Percentiles rank a stretch among this genome's conserved stretches.
Evolutionary conservation across 1,140 invertebrate genomes (phyloP).

Genomic region (Euwallacea similis): DNA sequence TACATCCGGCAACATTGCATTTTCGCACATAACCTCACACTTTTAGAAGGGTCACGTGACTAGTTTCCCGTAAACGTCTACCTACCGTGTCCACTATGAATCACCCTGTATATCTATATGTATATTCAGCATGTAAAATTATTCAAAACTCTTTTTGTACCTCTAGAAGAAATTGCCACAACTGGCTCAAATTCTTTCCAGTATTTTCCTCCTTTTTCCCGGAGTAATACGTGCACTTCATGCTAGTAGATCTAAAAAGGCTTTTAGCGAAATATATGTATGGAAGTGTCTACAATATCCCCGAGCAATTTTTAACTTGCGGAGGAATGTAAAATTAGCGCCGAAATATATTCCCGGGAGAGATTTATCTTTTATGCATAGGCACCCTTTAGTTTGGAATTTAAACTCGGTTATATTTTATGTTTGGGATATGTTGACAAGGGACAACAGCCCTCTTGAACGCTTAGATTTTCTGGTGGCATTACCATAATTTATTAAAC

Average conservation of each 20-base stretch:
- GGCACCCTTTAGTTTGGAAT: slow-evolving; percentile 8
- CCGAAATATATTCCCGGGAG: slow-evolving; percentile 16
- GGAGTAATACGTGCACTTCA: slow-evolving; percentile 17
- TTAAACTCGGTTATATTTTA: slow-evolving; percentile 15
- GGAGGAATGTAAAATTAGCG: slow-evolving; percentile 17
- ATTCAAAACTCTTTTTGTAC: too few species aligned
- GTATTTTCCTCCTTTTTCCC: slow-evolving; percentile 10
- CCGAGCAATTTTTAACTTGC: slow-evolving; percentile 20
- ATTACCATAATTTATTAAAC: too few species aligned
- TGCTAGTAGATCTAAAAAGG: slow-evolving; percentile 14
- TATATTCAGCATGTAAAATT: too few species aligned
- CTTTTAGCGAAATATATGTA: slow-evolving; percentile 19
- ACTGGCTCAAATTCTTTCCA: slow-evolving; percentile 7
- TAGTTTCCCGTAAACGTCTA: too few species aligned
- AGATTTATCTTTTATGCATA: slow-evolving; percentile 22
- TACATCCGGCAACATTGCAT: too few species aligned
- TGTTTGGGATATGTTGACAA: slow-evolving; percentile 12
- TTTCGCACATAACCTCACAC: too few species aligned
- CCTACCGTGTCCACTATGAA: too few species aligned
- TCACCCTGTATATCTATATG: too few species aligned
- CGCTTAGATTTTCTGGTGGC: background rate
- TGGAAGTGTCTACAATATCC: slow-evolving; percentile 20
- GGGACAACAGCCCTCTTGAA: slow-evolving; percentile 10
- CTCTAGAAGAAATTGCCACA: background rate
- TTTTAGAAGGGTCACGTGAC: too few species aligned